Conservation (phyloP, 2,797 vertebrate genomes). For the Novumbra hubbsi region DNA sequence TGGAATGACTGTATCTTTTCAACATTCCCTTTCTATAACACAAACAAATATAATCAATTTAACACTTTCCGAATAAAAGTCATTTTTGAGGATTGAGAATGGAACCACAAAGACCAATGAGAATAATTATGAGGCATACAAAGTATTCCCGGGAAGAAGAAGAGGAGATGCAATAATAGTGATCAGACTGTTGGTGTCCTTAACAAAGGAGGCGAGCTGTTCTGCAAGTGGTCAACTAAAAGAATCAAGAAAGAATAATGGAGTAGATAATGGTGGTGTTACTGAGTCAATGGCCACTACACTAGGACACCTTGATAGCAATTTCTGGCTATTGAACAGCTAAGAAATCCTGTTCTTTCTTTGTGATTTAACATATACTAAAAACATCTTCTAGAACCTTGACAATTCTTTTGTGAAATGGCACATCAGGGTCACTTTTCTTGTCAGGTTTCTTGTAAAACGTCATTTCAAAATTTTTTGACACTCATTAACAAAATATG, state of each 20-base stretch:
- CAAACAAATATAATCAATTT: not conserved
- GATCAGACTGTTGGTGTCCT: not conserved
- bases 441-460: not conserved
- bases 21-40: not conserved
- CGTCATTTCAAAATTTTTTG: too few relatives aligned
- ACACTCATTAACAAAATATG: too few relatives aligned
- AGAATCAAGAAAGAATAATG: too few relatives aligned
- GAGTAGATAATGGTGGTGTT: too few relatives aligned
- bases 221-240: too few relatives aligned
- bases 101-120: not conserved
- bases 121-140: not conserved
- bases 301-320: not conserved
- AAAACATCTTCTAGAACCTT: too few relatives aligned
- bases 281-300: not conserved
- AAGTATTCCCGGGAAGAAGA: not conserved
- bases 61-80: not conserved
- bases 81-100: not conserved
- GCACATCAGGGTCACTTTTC: not conserved
- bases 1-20: not conserved
- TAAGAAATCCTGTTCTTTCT: not conserved
- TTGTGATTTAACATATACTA: not conserved
- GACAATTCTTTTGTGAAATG: not conserved
- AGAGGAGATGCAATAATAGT: not conserved
- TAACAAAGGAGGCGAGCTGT: not conserved
- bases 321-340: not conserved